phyloP scores from a whole-genome alignment of 2,113 vertebrate genomes.

The Sphaerodactylus townsendi region DNA sequence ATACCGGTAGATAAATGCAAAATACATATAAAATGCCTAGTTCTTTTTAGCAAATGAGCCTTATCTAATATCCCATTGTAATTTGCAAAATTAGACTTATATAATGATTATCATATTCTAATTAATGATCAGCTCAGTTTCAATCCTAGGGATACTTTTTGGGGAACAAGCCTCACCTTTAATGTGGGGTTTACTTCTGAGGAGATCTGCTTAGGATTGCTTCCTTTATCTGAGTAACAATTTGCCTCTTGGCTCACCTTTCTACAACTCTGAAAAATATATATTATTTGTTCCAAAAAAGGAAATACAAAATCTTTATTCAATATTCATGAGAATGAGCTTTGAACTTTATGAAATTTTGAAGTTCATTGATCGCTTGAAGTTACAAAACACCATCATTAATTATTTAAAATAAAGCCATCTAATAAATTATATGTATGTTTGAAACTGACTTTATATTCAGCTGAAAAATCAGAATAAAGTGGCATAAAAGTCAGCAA shows the following conservation, averaged over 20 bases:
- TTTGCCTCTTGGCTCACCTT: not conserved
- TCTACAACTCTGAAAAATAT: not conserved
- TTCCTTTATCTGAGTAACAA: not conserved
- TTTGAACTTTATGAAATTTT: not conserved
- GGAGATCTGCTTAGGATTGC: too few relatives aligned
- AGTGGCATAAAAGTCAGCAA: constrained; percentile 6
- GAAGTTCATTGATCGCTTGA: not conserved
- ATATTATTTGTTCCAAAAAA: not conserved
- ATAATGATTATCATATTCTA: not conserved
- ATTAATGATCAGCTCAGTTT: too few relatives aligned
- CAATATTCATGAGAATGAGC: not conserved
- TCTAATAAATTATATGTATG: not conserved
- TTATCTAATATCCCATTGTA: not conserved
- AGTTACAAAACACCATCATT: accelerated
- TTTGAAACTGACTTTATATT: not conserved
- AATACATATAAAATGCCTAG: not conserved
- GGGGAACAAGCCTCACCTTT: too few relatives aligned
- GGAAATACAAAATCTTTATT: not conserved
- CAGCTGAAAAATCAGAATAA: not conserved
- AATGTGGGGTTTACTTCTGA: too few relatives aligned
- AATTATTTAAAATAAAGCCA: not conserved
- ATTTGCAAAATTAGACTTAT: not conserved
- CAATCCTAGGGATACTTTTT: too few relatives aligned
- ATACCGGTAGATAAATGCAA: too few relatives aligned
- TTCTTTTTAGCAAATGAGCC: not conserved